Evolutionary conservation across 2,113 vertebrate genomes (phyloP), one percentile per base, ranked within the genome.

Genomic region (Orycteropus afer): DNA sequence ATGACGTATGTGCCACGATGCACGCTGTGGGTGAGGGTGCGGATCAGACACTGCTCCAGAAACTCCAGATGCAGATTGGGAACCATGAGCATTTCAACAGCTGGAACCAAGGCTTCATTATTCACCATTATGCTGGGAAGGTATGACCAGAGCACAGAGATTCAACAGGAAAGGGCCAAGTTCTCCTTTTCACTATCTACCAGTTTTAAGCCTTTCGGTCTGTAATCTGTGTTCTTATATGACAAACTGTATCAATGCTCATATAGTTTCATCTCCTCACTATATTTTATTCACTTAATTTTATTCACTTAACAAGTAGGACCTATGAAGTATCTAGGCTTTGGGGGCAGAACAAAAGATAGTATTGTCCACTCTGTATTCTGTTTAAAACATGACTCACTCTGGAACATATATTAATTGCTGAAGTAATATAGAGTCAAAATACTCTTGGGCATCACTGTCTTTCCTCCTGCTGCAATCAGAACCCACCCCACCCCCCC

Each of bases 91-190:
- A 99, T 97, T 99, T 99, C 98, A 99, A 99, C 98, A 99, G 99
- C 99, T 99, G 99, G 99, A 99, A 99, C 97, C 99, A 99, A 95
- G 99, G 99, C 82, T 99, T 99, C 98, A 99, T 99, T 95, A 99
- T 99, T 79, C 99, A 99, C 97, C 99, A 99, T 97, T 99, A 99
- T 0, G 99, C 99, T 18, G 99, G 99, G 77, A 99, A 99, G 99
- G 99, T 99, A 71, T 86, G 86, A 86, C 20, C 37, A 1, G 45
- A 4, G 57, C 25, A 6, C 29, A 3, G 17, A 47, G 23, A 4
- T 17, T 18, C 80, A 13, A 1, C 9, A 32, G 65, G 53, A 73
- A 6, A 63, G 47, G 12, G 23, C 63, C 25, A 17, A 0, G 15
- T 22, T 25, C 40, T 1, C 14, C 13, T 57, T 73, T 27, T 2